Percentiles rank a stretch among this genome's conserved stretches.
phyloP scores from a whole-genome alignment of 2,113 vertebrate genomes.

The Crotalus helleri region DNA sequence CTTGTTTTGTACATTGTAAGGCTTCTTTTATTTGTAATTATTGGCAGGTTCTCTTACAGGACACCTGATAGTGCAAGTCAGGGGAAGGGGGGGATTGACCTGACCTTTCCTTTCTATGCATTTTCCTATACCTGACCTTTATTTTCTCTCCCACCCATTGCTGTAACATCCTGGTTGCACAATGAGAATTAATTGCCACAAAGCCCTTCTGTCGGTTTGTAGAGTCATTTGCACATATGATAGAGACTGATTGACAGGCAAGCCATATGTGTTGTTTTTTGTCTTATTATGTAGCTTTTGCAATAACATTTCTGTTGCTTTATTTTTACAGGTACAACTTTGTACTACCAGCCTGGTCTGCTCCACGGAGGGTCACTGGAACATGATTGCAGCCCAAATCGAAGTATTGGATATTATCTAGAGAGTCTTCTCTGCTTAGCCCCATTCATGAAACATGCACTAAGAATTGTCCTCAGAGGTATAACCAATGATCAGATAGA shows the following conservation, averaged over 20 bases:
- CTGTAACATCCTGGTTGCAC: background rate
- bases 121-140: background rate
- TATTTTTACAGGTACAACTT: constrained; percentile 76
- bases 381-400: constrained; percentile 85
- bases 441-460: constrained; percentile 89
- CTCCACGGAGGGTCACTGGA: constrained; percentile 84
- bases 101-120: background rate
- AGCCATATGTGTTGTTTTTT: background rate
- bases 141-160: background rate
- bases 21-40: background rate
- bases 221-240: background rate
- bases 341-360: constrained; percentile 92
- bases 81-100: background rate
- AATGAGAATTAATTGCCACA: background rate
- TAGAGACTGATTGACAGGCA: background rate
- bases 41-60: background rate
- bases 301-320: background rate
- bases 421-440: constrained; percentile 90
- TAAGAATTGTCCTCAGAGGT: constrained; percentile 84
- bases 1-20: background rate
- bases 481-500: constrained; percentile 89
- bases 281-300: background rate
- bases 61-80: background rate
- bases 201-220: background rate
- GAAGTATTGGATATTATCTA: constrained; percentile 90